Evolutionary conservation across 2,113 vertebrate genomes (phyloP).

Genomic region (Rhadina sibilatrix): DNA sequence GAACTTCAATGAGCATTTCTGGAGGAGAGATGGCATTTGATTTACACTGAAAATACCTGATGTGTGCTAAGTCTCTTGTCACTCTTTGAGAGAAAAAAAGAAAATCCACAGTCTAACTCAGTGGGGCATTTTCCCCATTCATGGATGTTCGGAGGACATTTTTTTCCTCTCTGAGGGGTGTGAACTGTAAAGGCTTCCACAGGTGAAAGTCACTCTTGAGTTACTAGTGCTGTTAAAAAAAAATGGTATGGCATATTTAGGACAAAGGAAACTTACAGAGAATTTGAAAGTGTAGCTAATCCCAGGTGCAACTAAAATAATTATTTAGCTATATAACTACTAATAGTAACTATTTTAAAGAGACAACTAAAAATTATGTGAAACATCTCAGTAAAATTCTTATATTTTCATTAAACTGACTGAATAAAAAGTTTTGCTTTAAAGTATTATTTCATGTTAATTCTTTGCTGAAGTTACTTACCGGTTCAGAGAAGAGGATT

Average conservation of each 20-base stretch:
- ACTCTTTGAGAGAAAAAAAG: background rate
- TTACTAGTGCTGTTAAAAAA: background rate
- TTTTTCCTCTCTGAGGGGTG: background rate
- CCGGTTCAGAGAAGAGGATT: background rate
- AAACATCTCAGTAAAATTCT: background rate
- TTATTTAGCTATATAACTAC: no score
- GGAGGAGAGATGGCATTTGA: background rate
- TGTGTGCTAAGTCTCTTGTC: background rate
- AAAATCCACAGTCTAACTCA: background rate
- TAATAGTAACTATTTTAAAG: background rate
- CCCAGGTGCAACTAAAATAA: background rate
- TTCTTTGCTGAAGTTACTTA: background rate
- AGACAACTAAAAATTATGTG: background rate
- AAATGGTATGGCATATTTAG: background rate
- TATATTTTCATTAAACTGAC: background rate
- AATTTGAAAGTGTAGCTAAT: background rate
- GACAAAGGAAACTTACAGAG: background rate
- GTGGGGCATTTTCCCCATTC: background rate
- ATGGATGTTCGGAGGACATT: background rate
- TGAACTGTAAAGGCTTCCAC: background rate
- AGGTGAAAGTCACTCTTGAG: background rate
- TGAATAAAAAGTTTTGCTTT: background rate
- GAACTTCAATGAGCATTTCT: background rate
- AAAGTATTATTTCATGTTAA: background rate
- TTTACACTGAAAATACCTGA: background rate